Conservation (phyloP, 1,140 invertebrate species). For the Cepaea nemoralis region DNA sequence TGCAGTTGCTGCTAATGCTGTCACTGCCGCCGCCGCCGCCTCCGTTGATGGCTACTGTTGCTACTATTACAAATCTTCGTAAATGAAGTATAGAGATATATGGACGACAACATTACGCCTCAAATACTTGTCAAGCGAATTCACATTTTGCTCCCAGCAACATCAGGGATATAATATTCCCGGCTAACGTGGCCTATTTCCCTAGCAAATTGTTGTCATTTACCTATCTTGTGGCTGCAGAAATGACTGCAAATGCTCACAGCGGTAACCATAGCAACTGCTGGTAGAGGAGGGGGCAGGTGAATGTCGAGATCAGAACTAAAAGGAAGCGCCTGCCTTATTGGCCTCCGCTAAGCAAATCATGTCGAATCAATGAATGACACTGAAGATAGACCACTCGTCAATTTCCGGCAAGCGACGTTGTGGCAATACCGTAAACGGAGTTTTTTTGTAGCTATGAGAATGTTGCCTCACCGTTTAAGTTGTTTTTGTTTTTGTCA, state of each 20-base stretch:
- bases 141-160: too few species aligned
- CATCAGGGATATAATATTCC: too few species aligned
- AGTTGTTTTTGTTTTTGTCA: too few species aligned
- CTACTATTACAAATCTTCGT: too few species aligned
- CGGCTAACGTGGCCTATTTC: background rate
- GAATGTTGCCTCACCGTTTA: background rate
- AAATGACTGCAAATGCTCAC: background rate
- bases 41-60: too few species aligned
- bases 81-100: too few species aligned
- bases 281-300: background rate
- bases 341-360: background rate
- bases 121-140: too few species aligned
- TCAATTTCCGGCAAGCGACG: background rate
- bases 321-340: background rate
- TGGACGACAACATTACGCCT: too few species aligned
- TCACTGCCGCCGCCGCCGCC: too few species aligned
- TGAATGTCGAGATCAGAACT: background rate
- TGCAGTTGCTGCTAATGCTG: too few species aligned
- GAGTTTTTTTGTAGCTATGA: background rate
- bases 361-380: constrained; percentile 7
- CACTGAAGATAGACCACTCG: background rate
- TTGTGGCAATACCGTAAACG: background rate
- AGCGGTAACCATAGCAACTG: background rate
- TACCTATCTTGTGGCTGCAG: background rate
- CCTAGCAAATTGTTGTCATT: background rate